phyloP scores from a whole-genome alignment of 2,113 vertebrate genomes.

The Tursiops truncatus region DNA sequence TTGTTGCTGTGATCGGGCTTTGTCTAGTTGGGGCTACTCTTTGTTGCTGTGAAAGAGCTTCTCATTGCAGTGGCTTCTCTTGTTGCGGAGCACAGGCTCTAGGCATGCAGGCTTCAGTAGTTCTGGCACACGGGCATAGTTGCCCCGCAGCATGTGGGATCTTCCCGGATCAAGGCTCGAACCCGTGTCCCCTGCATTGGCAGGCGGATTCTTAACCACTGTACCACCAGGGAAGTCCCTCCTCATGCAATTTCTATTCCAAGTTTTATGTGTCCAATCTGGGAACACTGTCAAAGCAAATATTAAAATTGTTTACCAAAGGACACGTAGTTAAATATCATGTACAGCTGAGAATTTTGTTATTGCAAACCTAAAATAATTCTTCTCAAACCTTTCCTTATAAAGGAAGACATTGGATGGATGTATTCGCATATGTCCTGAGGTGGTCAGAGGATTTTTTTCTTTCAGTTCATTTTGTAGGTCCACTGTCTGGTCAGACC shows the following conservation, averaged over 20 bases:
- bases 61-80: too few species aligned
- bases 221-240: too few species aligned
- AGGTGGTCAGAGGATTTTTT: neutral
- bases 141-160: too few species aligned
- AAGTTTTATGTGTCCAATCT: slow-evolving; percentile 70
- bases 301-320: slow-evolving; percentile 81
- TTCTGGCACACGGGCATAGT: too few species aligned
- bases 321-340: slow-evolving; percentile 79
- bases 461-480: neutral
- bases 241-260: slow-evolving; percentile 48
- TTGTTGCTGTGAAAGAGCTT: too few species aligned
- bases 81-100: too few species aligned
- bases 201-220: too few species aligned
- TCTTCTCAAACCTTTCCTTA: slow-evolving; percentile 55
- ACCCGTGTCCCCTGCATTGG: too few species aligned
- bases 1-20: too few species aligned
- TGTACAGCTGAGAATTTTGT: slow-evolving; percentile 67
- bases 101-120: too few species aligned
- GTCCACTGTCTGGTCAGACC: neutral
- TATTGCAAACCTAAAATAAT: slow-evolving; percentile 62
- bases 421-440: neutral
- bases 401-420: slow-evolving; percentile 22
- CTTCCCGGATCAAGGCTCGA: too few species aligned
- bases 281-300: slow-evolving; percentile 82
- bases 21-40: too few species aligned